phyloP scores from a whole-genome alignment of 2,113 vertebrate species.

The Ictidomys tridecemlineatus region DNA sequence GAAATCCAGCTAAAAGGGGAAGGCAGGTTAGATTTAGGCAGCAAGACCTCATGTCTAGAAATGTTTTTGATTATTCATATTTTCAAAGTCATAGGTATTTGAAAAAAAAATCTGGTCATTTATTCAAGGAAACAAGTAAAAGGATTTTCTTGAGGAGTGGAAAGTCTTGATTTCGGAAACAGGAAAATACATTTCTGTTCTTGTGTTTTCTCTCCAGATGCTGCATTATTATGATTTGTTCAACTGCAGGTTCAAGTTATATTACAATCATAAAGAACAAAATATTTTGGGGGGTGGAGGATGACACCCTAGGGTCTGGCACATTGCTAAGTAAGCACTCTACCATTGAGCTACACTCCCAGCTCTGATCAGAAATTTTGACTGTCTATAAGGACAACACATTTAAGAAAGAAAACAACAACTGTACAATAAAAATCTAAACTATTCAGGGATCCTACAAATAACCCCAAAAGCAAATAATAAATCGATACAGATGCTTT shows the following conservation, averaged over 20 bases:
- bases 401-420: constrained; percentile 26
- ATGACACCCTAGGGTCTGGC: not conserved
- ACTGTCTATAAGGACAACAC: not conserved
- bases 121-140: not conserved
- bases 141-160: not conserved
- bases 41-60: not conserved
- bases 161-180: not conserved
- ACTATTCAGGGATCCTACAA: not conserved
- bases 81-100: not conserved
- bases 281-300: too few relatives aligned
- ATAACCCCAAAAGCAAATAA: constrained; percentile 45
- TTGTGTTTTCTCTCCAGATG: not conserved
- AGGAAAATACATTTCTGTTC: not conserved
- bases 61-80: not conserved
- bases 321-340: not conserved
- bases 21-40: not conserved
- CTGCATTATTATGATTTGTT: not conserved
- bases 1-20: not conserved
- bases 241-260: not conserved
- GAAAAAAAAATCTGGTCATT: not conserved
- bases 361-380: not conserved
- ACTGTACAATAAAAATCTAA: not conserved
- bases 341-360: not conserved
- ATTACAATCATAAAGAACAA: not conserved
- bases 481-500: constrained; percentile 12